phyloP scores from a whole-genome alignment of 2,888 invertebrate genomes.

The Nebria salina region DNA sequence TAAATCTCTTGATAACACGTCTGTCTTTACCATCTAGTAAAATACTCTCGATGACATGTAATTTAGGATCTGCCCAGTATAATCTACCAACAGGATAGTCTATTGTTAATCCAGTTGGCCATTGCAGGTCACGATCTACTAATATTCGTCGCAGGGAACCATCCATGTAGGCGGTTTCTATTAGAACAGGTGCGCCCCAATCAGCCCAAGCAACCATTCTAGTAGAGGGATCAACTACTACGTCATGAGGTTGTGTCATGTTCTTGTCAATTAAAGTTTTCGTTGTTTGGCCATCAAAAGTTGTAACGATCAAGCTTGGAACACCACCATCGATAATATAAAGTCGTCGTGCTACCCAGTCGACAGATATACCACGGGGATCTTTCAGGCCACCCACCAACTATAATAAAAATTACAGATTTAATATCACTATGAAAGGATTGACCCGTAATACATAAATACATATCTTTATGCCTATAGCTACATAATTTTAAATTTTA shows the following conservation, averaged over 20 bases:
- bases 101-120: slow-evolving; percentile 80
- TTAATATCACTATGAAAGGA: neutral
- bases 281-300: slow-evolving; percentile 68
- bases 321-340: slow-evolving; percentile 73
- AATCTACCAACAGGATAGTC: slow-evolving; percentile 78
- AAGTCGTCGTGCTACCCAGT: slow-evolving; percentile 74
- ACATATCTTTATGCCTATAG: neutral
- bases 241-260: slow-evolving; percentile 74
- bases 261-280: slow-evolving; percentile 66
- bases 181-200: slow-evolving; percentile 71
- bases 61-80: slow-evolving; percentile 88
- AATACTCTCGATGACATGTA: slow-evolving; percentile 75
- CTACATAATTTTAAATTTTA: neutral
- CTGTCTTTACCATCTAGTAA: slow-evolving; percentile 75
- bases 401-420: neutral
- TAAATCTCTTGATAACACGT: slow-evolving; percentile 68
- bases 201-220: slow-evolving; percentile 82
- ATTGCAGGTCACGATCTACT: slow-evolving; percentile 70
- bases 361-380: slow-evolving; percentile 80
- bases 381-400: slow-evolving; percentile 66
- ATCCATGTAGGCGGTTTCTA: slow-evolving; percentile 74
- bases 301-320: slow-evolving; percentile 62
- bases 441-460: neutral
- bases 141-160: slow-evolving; percentile 69
- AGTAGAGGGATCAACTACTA: slow-evolving; percentile 73